Evolutionary conservation across 2,113 vertebrate species (phyloP).

Genomic region (Apeltes quadracus): DNA sequence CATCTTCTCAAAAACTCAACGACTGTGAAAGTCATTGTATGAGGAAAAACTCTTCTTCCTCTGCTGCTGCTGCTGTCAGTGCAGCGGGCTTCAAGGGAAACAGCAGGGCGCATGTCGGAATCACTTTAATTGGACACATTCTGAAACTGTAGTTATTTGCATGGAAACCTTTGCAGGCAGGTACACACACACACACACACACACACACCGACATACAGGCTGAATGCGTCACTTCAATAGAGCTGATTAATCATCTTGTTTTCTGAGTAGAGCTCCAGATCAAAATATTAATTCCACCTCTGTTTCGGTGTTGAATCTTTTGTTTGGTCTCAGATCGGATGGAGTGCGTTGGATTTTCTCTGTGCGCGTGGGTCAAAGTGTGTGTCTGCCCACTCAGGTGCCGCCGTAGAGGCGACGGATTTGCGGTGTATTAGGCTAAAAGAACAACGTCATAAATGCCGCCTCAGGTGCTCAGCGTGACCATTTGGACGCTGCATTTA

Average conservation of each 20-base stretch:
- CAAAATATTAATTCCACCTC: constrained; percentile 10
- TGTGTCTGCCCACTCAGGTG: neutral
- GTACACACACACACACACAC: neutral
- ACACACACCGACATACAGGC: neutral
- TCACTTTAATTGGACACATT: constrained; percentile 55
- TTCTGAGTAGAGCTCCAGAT: constrained; percentile 19
- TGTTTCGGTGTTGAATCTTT: constrained; percentile 4
- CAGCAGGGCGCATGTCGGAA: constrained; percentile 47
- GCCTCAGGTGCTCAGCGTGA: neutral
- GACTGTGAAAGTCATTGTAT: constrained; percentile 39
- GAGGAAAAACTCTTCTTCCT: constrained; percentile 29
- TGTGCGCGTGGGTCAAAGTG: neutral
- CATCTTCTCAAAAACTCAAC: constrained; percentile 38
- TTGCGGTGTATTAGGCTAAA: neutral
- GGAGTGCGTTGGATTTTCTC: constrained; percentile 1
- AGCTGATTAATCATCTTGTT: constrained; percentile 21
- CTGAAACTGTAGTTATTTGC: constrained; percentile 37
- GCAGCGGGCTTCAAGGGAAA: constrained; percentile 51
- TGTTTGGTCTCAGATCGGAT: neutral
- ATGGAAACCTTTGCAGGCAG: constrained; percentile 22
- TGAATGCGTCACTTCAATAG: constrained; percentile 4
- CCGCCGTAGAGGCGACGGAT: neutral
- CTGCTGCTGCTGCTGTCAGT: constrained; percentile 45
- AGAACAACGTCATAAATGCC: neutral
- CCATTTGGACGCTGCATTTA: neutral